These are phyloP conservation scores for Melanostoma scalare DNA, from an alignment of 2,888 invertebrate genomes.

Conservation along the genomic window DNA sequence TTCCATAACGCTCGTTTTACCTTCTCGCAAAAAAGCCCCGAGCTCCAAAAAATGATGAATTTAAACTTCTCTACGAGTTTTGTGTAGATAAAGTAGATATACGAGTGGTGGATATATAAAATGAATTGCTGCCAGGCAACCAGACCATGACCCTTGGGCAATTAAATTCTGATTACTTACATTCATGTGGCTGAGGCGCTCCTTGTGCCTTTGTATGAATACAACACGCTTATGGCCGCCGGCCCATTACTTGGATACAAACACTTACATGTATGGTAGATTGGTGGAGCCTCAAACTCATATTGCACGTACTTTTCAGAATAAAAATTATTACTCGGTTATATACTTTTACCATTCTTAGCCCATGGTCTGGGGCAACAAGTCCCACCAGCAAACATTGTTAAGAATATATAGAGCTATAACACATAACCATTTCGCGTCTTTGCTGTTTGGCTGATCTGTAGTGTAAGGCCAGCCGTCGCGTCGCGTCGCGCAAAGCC, in stretches of 20 bases:
- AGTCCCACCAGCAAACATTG: conserved; percentile 52
- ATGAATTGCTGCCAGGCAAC: conserved; percentile 62
- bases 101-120: conserved; percentile 51
- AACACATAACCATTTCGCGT: conserved; percentile 18
- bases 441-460: conserved; percentile 58
- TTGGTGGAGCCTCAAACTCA: conserved; percentile 36
- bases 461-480: conserved; percentile 27
- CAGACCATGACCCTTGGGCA: conserved; percentile 70
- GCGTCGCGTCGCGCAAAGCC: background rate
- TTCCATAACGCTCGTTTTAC: conserved; percentile 54
- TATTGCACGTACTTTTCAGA: conserved; percentile 64
- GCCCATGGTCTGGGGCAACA: conserved; percentile 53
- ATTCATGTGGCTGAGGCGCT: conserved; percentile 50
- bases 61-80: conserved; percentile 65
- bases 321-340: conserved; percentile 34
- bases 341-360: conserved; percentile 44
- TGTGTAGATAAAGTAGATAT: conserved; percentile 46
- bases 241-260: conserved; percentile 61
- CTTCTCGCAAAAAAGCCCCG: conserved; percentile 51
- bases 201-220: background rate
- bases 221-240: conserved; percentile 54
- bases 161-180: conserved; percentile 73
- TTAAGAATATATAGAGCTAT: conserved; percentile 23
- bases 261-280: conserved; percentile 1
- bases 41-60: conserved; percentile 68